Base-by-base conservation (phyloP, 2,888 invertebrate species). In the Physocephala rufipes region DNA sequence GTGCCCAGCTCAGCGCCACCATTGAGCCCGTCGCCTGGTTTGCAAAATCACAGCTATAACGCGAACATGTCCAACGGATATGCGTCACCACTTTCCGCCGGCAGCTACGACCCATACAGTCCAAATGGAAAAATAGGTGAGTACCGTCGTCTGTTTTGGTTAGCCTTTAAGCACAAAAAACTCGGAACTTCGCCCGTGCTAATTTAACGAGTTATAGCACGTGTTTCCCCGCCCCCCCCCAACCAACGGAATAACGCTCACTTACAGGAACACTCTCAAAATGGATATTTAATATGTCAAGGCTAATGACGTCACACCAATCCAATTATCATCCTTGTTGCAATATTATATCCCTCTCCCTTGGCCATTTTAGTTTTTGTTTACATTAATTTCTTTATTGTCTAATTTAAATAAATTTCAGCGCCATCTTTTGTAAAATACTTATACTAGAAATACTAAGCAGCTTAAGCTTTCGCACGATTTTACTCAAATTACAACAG, bases 91-190 rank as follows among this genome's bases (percentile, higher is more conserved):
- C 90, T 94, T 88, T 94, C 94, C 68, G 92, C 93, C 21, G 91
- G 94, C 86, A 95, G 94, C 90, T 95, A 95, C 88, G 95, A 95
- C 80, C 94, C 94, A 2, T 95, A 95, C 86, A 95, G 94, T 88
- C 95, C 95, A 77, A 94, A 93, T 87, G 94, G 93, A 82, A 95
- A 94, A 90, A 90, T 93, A 89, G 93, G 95, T 94, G 80, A 91
- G 93, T 89, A 7, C 21, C 9, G 4, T 30, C 0, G 5, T 51
- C n/a, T 19, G 51, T n/a, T n/a, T n/a, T n/a, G n/a, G n/a, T n/a
- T n/a, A n/a, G n/a, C n/a, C n/a, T n/a, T n/a, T n/a, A n/a, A n/a
- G n/a, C n/a, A n/a, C n/a, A n/a, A n/a, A n/a, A n/a, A n/a, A n/a
- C n/a, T n/a, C n/a, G n/a, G n/a, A n/a, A n/a, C n/a, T n/a, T n/a